Conservation (phyloP, 2,797 vertebrate species). For the Pipistrellus pygmaeus region DNA sequence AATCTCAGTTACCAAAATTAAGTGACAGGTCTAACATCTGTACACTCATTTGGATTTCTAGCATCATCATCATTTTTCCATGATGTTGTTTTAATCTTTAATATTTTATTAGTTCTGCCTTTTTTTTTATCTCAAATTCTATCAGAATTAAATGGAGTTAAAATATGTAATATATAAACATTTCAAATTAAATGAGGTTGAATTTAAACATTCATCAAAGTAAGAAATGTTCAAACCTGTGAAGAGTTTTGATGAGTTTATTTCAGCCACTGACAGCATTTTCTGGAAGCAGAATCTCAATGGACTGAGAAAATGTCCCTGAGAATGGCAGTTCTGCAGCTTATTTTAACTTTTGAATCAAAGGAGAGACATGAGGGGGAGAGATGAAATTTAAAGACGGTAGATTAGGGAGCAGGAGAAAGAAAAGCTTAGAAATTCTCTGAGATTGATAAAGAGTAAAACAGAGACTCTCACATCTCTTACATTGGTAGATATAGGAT, state of each 20-base stretch:
- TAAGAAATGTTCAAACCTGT: neutral
- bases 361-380: neutral
- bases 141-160: neutral
- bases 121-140: neutral
- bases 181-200: conserved; percentile 10
- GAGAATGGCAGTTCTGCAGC: neutral
- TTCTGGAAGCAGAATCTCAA: neutral
- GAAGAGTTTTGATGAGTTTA: neutral
- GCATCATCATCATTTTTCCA: neutral
- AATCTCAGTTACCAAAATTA: neutral
- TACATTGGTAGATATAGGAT: neutral
- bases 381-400: neutral
- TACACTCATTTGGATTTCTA: neutral
- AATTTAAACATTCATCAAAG: conserved; percentile 16
- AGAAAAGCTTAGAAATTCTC: neutral
- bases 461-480: neutral
- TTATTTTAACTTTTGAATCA: neutral
- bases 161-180: conserved; percentile 31
- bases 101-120: conserved; percentile 14
- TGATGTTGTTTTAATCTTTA: neutral
- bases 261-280: neutral
- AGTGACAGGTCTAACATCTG: neutral
- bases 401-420: neutral
- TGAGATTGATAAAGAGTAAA: neutral
- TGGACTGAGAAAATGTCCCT: neutral